phyloP scores from a whole-genome alignment of 2,888 invertebrate species.

The Eustalomyia histrio region DNA sequence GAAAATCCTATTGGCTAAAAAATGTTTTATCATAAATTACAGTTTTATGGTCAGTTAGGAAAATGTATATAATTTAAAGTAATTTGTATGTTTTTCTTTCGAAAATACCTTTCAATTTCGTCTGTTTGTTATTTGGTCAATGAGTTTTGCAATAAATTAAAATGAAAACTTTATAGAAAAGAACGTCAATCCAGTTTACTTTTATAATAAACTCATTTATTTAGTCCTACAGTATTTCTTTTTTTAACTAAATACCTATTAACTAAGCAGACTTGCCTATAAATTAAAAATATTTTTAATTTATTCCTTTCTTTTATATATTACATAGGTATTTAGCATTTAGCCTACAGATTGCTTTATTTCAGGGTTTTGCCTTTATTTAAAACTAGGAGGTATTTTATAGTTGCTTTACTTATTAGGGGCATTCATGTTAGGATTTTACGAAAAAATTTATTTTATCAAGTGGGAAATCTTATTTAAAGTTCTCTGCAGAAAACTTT shows the following conservation, averaged over 20 bases:
- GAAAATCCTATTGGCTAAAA: slow-evolving; percentile 8
- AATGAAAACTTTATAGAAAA: not conserved
- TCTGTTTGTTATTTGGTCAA: not conserved
- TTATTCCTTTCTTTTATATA: not conserved
- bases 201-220: slow-evolving; percentile 1
- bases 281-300: slow-evolving; percentile 8
- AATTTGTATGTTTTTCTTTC: slow-evolving; percentile 34
- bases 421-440: too few species aligned
- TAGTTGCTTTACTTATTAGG: too few species aligned
- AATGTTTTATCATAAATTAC: slow-evolving; percentile 48
- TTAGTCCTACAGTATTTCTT: not conserved
- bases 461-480: too few species aligned
- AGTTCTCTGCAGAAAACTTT: too few species aligned
- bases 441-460: too few species aligned
- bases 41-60: slow-evolving; percentile 48
- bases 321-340: not conserved
- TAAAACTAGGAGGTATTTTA: too few species aligned
- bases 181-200: not conserved
- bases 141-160: not conserved
- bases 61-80: slow-evolving; percentile 55
- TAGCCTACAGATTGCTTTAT: too few species aligned
- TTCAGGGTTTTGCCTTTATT: too few species aligned
- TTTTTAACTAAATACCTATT: not conserved
- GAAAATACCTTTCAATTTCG: not conserved
- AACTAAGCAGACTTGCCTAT: not conserved